phyloP scores from a whole-genome alignment of 2,113 vertebrate species.

The Datnioides undecimradiatus region DNA sequence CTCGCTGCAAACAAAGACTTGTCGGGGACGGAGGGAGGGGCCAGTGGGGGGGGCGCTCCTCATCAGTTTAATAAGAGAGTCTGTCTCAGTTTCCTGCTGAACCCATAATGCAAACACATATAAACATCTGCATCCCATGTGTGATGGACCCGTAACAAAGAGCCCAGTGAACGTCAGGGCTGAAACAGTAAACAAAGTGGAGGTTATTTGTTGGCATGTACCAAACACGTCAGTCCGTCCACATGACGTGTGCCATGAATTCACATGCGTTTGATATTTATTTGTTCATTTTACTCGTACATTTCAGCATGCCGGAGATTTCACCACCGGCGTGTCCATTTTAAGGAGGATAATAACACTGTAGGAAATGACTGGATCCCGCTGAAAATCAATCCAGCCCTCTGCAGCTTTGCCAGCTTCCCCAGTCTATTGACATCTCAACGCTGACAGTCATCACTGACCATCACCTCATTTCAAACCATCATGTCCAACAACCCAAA shows the following conservation, averaged over 20 bases:
- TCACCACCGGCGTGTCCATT: neutral
- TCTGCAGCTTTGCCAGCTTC: no score
- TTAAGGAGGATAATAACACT: neutral
- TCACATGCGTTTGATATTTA: neutral
- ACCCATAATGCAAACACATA: slow-evolving; percentile 19
- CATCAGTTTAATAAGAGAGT: slow-evolving; percentile 7
- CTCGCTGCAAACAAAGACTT: slow-evolving; percentile 53
- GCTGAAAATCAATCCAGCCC: neutral
- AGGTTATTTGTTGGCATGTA: neutral
- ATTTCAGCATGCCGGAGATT: slow-evolving; percentile 11
- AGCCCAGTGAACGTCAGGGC: neutral
- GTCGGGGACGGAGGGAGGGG: slow-evolving; percentile 17
- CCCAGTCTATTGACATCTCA: neutral
- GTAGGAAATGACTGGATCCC: neutral
- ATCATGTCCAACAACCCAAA: neutral
- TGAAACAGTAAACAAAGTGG: neutral
- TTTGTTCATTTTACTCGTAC: neutral
- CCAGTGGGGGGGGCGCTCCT: slow-evolving; percentile 17
- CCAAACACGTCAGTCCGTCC: neutral
- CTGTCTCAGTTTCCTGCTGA: slow-evolving; percentile 30
- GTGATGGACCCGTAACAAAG: neutral
- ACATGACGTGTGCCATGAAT: neutral
- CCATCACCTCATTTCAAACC: neutral
- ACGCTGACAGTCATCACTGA: neutral
- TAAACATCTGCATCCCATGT: slow-evolving; percentile 1